Conservation (phyloP, 2,113 vertebrate species). For the Alectura lathami region DNA sequence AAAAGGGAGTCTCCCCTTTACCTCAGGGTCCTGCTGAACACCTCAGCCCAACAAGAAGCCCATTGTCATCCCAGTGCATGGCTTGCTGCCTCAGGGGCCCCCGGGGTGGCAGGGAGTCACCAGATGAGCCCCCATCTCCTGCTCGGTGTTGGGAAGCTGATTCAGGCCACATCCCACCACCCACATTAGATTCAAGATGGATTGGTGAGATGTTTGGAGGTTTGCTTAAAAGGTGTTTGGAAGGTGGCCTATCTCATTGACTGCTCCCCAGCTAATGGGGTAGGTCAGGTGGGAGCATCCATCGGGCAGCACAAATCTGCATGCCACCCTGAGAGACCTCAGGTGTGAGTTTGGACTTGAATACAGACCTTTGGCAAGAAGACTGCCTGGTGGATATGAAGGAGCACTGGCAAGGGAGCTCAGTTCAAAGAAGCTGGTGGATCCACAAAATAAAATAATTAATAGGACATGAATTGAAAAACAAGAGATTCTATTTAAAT, state of each 20-base stretch:
- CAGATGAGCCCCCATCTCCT: not conserved
- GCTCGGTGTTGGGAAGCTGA: rapidly evolving
- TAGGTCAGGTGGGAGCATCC: not conserved
- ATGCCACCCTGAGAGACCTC: not conserved
- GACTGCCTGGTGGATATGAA: rapidly evolving
- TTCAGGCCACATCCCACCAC: not conserved
- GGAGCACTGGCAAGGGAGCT: not conserved
- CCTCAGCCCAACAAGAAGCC: conserved; percentile 44
- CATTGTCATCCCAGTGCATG: conserved; percentile 9
- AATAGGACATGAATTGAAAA: not conserved
- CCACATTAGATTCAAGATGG: rapidly evolving
- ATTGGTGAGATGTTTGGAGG: not conserved
- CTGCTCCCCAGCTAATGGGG: rapidly evolving
- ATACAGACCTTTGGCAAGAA: not conserved
- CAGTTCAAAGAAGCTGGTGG: not conserved
- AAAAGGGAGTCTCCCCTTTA: conserved; percentile 59
- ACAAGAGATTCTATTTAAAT: not conserved
- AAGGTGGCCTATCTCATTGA: not conserved
- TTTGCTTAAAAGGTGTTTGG: not conserved
- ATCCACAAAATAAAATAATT: not conserved
- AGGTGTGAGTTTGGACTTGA: not conserved
- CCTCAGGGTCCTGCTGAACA: not conserved
- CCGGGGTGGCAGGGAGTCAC: not conserved
- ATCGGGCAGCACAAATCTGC: not conserved
- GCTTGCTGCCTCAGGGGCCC: not conserved